phyloP scores from a whole-genome alignment of 2,797 vertebrate species.

The Ptychobarbus kaznakovi region DNA sequence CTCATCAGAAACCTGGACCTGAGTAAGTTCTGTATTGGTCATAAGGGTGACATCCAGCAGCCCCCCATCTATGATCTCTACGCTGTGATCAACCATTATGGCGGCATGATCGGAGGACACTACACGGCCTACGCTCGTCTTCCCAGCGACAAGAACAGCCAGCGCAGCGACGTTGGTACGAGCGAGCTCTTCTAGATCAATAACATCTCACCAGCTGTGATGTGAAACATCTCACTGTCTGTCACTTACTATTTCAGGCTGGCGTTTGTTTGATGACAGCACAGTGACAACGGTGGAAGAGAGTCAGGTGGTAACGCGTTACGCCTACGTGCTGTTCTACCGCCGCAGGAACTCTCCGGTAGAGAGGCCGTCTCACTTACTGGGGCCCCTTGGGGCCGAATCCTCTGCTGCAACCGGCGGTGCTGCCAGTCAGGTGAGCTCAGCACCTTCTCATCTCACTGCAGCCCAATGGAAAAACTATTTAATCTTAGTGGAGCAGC shows the following conservation, averaged over 20 bases:
- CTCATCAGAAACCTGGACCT: slow-evolving; percentile 90
- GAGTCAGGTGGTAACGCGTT: slow-evolving; percentile 97
- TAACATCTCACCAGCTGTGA: neutral
- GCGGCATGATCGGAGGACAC: slow-evolving; percentile 98
- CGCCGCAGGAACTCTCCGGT: slow-evolving; percentile 96
- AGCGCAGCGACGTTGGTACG: slow-evolving; percentile 97
- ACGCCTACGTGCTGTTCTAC: slow-evolving; percentile 97
- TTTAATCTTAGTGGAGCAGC: neutral
- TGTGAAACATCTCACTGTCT: neutral
- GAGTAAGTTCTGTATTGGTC: slow-evolving; percentile 97
- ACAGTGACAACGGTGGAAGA: slow-evolving; percentile 97
- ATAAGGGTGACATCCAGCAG: slow-evolving; percentile 95
- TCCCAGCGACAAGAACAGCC: slow-evolving; percentile 96
- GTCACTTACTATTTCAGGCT: slow-evolving; percentile 77
- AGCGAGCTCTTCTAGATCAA: slow-evolving; percentile 5
- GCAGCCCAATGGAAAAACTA: slow-evolving; percentile 8
- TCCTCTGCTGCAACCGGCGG: slow-evolving; percentile 82
- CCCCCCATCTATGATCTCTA: slow-evolving; percentile 96
- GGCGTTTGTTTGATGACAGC: slow-evolving; percentile 98
- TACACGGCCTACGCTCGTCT: slow-evolving; percentile 95
- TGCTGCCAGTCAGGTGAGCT: slow-evolving; percentile 93
- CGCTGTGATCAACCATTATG: slow-evolving; percentile 98
- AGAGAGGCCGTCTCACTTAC: slow-evolving; percentile 87
- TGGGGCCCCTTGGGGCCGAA: slow-evolving; percentile 78
- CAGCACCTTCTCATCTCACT: slow-evolving; percentile 20